Percentiles rank a stretch among this genome's conserved stretches.
Conservation (phyloP, 2,797 vertebrate species). For the Trachurus trachurus region DNA sequence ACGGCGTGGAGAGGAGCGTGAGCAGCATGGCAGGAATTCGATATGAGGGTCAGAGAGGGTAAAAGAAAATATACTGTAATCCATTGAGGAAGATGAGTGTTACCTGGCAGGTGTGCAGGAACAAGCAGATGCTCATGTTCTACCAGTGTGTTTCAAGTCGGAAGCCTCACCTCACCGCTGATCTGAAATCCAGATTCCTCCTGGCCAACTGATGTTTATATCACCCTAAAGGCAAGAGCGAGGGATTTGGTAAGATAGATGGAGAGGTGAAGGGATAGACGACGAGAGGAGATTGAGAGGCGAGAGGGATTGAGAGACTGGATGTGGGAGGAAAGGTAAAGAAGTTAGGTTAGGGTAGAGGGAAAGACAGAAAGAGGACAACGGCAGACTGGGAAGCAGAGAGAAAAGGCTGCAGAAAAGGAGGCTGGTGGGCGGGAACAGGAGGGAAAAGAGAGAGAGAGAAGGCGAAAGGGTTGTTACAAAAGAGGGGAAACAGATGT, state of each 20-base stretch:
- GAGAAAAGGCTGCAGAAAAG: neutral
- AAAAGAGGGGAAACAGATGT: constrained; percentile 19
- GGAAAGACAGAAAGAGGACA: neutral
- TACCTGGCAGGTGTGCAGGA: constrained; percentile 52
- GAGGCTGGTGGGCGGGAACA: constrained; percentile 2
- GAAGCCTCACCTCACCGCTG: constrained; percentile 44
- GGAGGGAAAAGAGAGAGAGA: neutral
- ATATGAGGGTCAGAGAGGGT: constrained; percentile 31
- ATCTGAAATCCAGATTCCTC: constrained; percentile 46
- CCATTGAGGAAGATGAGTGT: constrained; percentile 40
- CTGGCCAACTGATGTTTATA: constrained; percentile 46
- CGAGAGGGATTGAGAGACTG: neutral
- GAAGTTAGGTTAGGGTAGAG: neutral
- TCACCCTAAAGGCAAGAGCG: constrained; percentile 26
- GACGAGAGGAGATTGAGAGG: constrained; percentile 9
- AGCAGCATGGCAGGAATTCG: constrained; percentile 16
- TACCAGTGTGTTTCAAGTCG: constrained; percentile 36
- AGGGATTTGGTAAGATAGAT: neutral
- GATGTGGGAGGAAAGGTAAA: constrained; percentile 5
- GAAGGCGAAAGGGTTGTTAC: neutral
- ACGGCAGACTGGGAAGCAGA: neutral
- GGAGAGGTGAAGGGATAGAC: neutral
- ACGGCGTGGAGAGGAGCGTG: constrained; percentile 27
- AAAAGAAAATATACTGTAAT: constrained; percentile 28
- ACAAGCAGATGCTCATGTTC: constrained; percentile 55